Evolutionary conservation across 2,888 invertebrate genomes (phyloP).

Genomic region (Euplagia quadripunctaria): DNA sequence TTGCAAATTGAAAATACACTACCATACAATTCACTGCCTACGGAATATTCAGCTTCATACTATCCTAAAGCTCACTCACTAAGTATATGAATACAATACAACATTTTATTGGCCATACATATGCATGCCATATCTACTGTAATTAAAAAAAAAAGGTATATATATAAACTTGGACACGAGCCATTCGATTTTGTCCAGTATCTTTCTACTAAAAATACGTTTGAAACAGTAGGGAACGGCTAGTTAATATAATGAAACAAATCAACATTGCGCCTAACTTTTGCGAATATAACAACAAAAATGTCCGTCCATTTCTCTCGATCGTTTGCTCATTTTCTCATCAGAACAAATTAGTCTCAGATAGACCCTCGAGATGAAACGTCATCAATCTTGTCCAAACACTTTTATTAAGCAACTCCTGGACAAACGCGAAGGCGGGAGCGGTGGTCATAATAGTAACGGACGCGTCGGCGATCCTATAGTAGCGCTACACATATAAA

Average conservation of each 20-base stretch:
- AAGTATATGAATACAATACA: no score
- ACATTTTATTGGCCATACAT: no score
- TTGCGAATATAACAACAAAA: conserved; percentile 9
- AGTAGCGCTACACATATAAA: no score
- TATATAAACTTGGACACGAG: neutral
- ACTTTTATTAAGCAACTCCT: conserved; percentile 5
- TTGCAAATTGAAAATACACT: no score
- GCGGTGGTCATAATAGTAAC: neutral
- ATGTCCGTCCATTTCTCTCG: conserved; percentile 8
- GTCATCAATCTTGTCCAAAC: conserved; percentile 25
- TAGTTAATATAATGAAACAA: neutral
- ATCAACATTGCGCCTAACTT: neutral
- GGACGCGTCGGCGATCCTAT: neutral
- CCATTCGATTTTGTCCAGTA: neutral
- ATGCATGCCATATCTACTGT: no score
- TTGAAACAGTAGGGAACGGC: no score
- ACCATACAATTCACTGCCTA: no score
- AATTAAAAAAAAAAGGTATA: no score
- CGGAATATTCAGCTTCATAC: no score
- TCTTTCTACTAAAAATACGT: no score
- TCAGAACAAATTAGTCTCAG: conserved; percentile 24
- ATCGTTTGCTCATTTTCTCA: conserved; percentile 19
- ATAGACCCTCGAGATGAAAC: conserved; percentile 17
- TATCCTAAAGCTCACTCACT: no score
- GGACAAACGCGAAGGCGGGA: neutral